These are phyloP conservation scores for Spodoptera frugiperda DNA, from an alignment of 1,140 invertebrate species.

Conservation along the genomic window DNA sequence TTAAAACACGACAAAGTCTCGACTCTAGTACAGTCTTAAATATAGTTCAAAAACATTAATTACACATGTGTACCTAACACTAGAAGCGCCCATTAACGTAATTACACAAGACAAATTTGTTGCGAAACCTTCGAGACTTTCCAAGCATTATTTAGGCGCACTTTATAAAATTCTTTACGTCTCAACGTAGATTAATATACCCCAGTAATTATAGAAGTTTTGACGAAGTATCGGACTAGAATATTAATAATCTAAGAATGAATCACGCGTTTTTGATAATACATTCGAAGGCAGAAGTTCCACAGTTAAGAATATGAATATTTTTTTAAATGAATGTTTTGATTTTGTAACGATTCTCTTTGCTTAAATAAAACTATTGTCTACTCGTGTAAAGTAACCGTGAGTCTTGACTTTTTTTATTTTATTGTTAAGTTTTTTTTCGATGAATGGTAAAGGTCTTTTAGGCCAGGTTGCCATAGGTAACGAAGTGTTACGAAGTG, in stretches of 20 bases:
- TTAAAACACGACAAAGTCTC: not conserved
- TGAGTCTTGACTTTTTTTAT: no score
- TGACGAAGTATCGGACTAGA: constrained; percentile 35
- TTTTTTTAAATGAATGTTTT: no score
- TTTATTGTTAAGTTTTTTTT: no score
- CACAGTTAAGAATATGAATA: not conserved
- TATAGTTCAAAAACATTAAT: constrained; percentile 9
- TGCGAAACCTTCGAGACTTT: constrained; percentile 32
- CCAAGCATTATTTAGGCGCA: constrained; percentile 36
- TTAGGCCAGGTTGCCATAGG: not conserved
- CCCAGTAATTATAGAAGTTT: constrained; percentile 49
- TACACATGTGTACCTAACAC: not conserved
- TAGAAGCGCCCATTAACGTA: constrained; percentile 44
- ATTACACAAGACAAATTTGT: constrained; percentile 23
- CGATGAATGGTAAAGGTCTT: no score
- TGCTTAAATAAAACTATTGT: no score
- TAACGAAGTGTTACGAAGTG: no score
- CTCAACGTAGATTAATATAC: constrained; percentile 47
- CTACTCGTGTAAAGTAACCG: no score
- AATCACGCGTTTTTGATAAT: constrained; percentile 38
- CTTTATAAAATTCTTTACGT: constrained; percentile 44
- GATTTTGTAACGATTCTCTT: no score
- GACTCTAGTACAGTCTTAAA: not conserved
- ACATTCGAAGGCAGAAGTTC: constrained; percentile 1
- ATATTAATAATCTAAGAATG: constrained; percentile 51